These are phyloP conservation scores for Harpalus rubripes DNA, from an alignment of 2,888 invertebrate genomes.

Conservation along the genomic window DNA sequence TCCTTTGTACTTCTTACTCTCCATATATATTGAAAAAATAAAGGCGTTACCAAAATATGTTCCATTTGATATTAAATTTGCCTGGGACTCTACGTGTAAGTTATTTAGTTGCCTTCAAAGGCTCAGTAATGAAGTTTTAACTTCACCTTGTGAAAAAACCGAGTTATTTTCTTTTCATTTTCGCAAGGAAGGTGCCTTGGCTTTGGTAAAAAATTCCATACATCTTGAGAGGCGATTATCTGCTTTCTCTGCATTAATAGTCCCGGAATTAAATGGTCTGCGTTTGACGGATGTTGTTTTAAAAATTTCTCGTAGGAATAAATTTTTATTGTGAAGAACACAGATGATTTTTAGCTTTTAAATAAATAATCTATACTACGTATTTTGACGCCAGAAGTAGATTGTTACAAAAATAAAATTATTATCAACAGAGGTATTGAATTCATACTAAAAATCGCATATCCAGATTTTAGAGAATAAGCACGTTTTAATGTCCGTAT, in stretches of 20 bases:
- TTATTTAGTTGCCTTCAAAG: constrained; percentile 59
- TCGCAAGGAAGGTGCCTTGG: constrained; percentile 24
- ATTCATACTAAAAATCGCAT: too few species aligned
- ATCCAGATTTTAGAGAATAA: too few species aligned
- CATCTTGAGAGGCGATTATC: constrained; percentile 43
- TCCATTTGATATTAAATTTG: constrained; percentile 56
- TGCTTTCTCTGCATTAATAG: background rate
- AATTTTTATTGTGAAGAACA: too few species aligned
- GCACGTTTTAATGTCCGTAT: too few species aligned
- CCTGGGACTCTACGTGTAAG: constrained; percentile 47
- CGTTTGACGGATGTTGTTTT: background rate
- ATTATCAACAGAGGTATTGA: too few species aligned
- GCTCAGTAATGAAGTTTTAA: constrained; percentile 59
- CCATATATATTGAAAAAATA: constrained; percentile 49
- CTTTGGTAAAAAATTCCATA: constrained; percentile 63
- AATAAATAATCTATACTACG: too few species aligned
- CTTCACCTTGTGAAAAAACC: constrained; percentile 57
- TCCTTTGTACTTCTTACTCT: constrained; percentile 1
- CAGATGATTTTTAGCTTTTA: too few species aligned
- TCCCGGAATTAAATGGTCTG: constrained; percentile 1
- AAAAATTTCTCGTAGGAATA: too few species aligned
- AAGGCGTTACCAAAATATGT: constrained; percentile 17
- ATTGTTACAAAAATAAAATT: too few species aligned
- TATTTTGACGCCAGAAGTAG: too few species aligned
- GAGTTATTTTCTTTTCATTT: constrained; percentile 61